Evolutionary conservation across 2,888 invertebrate genomes (phyloP), one percentile per base, ranked within the genome.

Genomic region (Teleogryllus oceanicus): DNA sequence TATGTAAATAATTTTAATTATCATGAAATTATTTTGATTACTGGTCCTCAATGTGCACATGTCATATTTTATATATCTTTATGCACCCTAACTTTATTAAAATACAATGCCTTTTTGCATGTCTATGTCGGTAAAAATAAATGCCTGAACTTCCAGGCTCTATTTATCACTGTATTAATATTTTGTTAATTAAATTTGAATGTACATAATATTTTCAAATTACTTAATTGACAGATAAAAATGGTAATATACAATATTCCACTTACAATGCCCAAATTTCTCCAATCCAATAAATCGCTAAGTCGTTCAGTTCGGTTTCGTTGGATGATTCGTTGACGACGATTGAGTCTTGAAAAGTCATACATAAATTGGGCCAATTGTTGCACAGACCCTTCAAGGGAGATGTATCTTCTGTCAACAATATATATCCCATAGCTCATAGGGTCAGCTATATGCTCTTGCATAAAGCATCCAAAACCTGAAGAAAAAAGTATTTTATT

Each of bases 381-480:
- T 83, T 96, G 94, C 2, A 98, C 94, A 50, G 96, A 95, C 78
- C 94, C 95, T 86, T 99, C 98, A 1, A 97, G 87, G 5, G 93
- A 93, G 83, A 97, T 97, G 87, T 92, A 94, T 80, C 98, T 90
- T 18, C 99, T 90, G 87, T 99, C 99, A 24, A 99, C 96, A 75
- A 99, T 96, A 88, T 99, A 99, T 84, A 99, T 98, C 77, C 99
- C 99, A 86, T 99, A 99, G 2, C 97, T 97, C 92, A 95, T 94
- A 0, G 99, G 99, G 87, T 99, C 99, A 0, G 96, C 94, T 81
- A 99, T 95, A 86, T 99, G 97, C 84, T 99, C 97, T 84, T 96
- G 93, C 97, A 99, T 98, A 88, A 99, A 99, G 86, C 98, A 98
- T 3, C 99, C 99, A 87, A 99, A 99, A 75, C 97, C 95, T 92